phyloP scores from a whole-genome alignment of 2,797 vertebrate genomes.

The Anguilla obscura region DNA sequence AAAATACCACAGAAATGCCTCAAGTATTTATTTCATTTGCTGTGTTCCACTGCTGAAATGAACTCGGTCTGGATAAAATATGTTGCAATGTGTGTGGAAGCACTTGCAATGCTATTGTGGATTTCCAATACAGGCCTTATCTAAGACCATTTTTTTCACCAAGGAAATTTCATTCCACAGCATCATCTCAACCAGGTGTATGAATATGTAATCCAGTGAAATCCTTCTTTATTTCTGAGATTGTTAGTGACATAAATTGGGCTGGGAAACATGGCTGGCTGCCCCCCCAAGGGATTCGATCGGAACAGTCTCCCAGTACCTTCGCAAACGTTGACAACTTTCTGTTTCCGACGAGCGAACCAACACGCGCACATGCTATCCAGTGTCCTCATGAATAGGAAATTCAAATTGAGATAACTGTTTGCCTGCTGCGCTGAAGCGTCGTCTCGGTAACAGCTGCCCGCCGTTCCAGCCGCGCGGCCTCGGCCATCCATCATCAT shows the following conservation, averaged over 20 bases:
- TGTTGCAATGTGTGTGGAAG: background rate
- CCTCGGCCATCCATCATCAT: slow-evolving; percentile 15
- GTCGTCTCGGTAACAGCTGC: background rate
- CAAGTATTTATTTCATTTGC: background rate
- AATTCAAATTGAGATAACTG: background rate
- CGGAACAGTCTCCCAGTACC: background rate
- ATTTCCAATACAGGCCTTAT: background rate
- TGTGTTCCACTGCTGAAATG: background rate
- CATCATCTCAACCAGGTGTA: no score
- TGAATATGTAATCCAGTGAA: no score
- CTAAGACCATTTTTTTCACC: background rate
- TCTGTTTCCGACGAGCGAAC: background rate
- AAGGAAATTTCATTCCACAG: no score
- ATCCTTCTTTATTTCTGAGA: background rate
- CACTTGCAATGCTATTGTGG: background rate
- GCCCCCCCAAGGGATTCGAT: background rate
- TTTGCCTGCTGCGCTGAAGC: background rate
- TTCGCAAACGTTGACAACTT: background rate
- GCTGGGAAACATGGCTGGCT: background rate
- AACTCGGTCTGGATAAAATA: background rate
- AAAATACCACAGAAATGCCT: background rate
- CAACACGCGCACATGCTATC: background rate
- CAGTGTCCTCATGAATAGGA: background rate
- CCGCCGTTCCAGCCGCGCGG: background rate
- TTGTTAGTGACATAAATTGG: background rate